Conservation (phyloP, 2,888 invertebrate species). For the Agrypnus murinus region DNA sequence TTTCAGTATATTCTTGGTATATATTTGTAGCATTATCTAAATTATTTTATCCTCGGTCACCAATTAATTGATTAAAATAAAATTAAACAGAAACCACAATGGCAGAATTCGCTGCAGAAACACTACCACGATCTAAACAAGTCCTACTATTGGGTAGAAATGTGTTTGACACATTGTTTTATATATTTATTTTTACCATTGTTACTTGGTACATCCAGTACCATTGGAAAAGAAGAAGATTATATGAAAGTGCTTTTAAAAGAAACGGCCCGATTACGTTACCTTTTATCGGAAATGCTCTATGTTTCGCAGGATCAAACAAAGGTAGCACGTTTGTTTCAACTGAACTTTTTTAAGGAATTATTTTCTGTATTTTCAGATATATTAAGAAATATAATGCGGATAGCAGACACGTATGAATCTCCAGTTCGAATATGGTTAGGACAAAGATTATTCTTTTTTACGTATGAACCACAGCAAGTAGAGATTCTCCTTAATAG, state of each 20-base stretch:
- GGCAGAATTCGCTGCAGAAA: neutral
- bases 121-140: neutral
- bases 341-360: no score
- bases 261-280: slow-evolving; percentile 58
- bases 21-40: no score
- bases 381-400: no score
- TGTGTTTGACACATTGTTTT: neutral
- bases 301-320: slow-evolving; percentile 54
- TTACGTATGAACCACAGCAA: no score
- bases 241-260: slow-evolving; percentile 55
- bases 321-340: no score
- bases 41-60: no score
- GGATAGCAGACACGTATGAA: no score
- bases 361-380: no score
- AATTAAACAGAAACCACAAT: neutral
- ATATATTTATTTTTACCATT: slow-evolving; percentile 27
- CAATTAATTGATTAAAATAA: neutral
- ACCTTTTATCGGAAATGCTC: slow-evolving; percentile 59
- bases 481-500: slow-evolving; percentile 41
- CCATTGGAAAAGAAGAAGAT: slow-evolving; percentile 56
- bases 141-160: neutral
- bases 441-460: no score
- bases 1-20: no score
- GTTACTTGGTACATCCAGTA: slow-evolving; percentile 52
- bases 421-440: no score